Evolutionary conservation across 1,140 invertebrate species (phyloP).

Genomic region (Drosophila parabipectinata): DNA sequence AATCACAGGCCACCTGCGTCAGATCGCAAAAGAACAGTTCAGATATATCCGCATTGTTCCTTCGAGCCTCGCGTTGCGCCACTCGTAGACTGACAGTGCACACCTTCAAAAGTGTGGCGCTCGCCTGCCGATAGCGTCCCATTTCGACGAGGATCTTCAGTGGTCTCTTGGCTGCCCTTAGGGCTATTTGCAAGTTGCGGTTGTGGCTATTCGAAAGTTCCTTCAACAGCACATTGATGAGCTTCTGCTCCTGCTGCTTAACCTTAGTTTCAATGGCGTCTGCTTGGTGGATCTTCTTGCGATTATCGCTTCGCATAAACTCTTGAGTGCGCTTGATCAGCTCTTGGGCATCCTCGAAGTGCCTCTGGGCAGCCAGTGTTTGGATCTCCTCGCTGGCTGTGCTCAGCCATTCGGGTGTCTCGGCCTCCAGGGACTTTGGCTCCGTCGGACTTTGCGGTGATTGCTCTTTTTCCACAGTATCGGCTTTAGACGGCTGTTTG

Average conservation of each 20-base stretch:
- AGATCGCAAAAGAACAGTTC: slow-evolving; percentile 83
- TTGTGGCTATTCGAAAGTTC: slow-evolving; percentile 95
- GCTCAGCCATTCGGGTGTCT: slow-evolving; percentile 93
- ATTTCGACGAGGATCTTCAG: slow-evolving; percentile 92
- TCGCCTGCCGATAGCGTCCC: slow-evolving; percentile 70
- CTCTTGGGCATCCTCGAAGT: slow-evolving; percentile 97
- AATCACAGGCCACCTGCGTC: slow-evolving; percentile 81
- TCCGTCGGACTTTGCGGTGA: slow-evolving; percentile 60
- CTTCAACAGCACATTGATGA: slow-evolving; percentile 94
- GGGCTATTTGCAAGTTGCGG: slow-evolving; percentile 96
- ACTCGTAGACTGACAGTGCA: slow-evolving; percentile 72
- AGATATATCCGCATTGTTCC: slow-evolving; percentile 80
- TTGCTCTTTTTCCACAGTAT: slow-evolving; percentile 65
- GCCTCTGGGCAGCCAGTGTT: slow-evolving; percentile 97
- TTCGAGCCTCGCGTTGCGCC: slow-evolving; percentile 76
- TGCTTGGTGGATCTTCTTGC: slow-evolving; percentile 47
- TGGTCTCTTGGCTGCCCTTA: slow-evolving; percentile 93
- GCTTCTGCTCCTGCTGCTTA: slow-evolving; percentile 89
- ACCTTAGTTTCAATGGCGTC: slow-evolving; percentile 85
- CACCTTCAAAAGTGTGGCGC: slow-evolving; percentile 73
- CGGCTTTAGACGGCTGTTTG: slow-evolving; percentile 84
- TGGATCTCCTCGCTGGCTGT: slow-evolving; percentile 98
- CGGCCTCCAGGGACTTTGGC: slow-evolving; percentile 85
- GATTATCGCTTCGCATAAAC: slow-evolving; percentile 84
- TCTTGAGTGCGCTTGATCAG: slow-evolving; percentile 91